A percentile compares a stretch with the other conserved stretches of the same genome.
phyloP scores from a whole-genome alignment of 2,888 invertebrate genomes.

The Stenchaetothrips biformis region DNA sequence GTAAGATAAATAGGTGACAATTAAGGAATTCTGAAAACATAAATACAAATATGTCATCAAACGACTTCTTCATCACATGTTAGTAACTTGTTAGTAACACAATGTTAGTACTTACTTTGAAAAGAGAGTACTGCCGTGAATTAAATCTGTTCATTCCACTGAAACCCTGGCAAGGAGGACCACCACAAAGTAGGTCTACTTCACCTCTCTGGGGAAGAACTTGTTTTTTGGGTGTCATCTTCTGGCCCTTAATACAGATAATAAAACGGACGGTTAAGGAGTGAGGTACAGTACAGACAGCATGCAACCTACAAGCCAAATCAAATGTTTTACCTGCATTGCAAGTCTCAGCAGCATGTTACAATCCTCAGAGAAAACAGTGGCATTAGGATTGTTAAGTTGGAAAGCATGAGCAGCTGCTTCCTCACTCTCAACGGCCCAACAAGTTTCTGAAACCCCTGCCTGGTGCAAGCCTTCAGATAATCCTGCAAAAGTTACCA shows the following conservation, averaged over 20 bases:
- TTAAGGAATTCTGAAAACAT: constrained; percentile 61
- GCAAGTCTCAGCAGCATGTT: constrained; percentile 64
- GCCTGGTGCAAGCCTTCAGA: constrained; percentile 68
- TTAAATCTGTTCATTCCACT: constrained; percentile 87
- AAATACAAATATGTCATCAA: background rate
- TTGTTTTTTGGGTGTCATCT: constrained; percentile 51
- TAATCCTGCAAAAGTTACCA: constrained; percentile 49
- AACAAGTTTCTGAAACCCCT: constrained; percentile 63
- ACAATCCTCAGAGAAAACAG: constrained; percentile 78
- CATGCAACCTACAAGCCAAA: background rate
- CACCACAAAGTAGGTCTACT: constrained; percentile 78
- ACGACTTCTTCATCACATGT: no score
- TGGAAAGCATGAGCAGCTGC: constrained; percentile 74
- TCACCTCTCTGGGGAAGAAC: constrained; percentile 69
- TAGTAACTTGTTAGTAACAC: background rate
- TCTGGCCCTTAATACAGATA: constrained; percentile 47
- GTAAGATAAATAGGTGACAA: constrained; percentile 74
- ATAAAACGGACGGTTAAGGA: constrained; percentile 22
- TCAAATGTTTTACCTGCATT: constrained; percentile 52
- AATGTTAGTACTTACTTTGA: constrained; percentile 53
- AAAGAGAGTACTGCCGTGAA: constrained; percentile 73
- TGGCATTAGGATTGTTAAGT: constrained; percentile 66
- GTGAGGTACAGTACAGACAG: background rate
- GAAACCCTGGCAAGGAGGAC: constrained; percentile 86
- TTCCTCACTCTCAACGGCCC: constrained; percentile 77